phyloP scores from a whole-genome alignment of 2,888 invertebrate species.

The Sinelater perroti region DNA sequence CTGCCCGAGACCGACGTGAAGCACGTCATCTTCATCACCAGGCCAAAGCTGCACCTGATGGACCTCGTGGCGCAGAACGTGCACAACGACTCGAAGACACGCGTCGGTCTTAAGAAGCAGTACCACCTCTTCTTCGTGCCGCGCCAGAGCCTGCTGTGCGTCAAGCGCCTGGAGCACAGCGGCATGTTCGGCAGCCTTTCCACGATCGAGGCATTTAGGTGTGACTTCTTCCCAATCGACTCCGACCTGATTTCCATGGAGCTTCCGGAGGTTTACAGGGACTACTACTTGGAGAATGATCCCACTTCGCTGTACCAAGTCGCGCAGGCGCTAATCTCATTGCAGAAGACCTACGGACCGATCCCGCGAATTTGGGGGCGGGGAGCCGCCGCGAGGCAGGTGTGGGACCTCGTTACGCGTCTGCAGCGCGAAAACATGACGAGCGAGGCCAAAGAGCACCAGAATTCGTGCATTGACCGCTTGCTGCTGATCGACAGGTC shows the following conservation, averaged over 20 bases:
- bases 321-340: conserved; percentile 83
- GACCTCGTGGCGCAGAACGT: conserved; percentile 83
- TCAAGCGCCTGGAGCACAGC: conserved; percentile 83
- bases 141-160: conserved; percentile 84
- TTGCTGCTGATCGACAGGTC: conserved; percentile 89
- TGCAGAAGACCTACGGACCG: conserved; percentile 89
- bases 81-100: conserved; percentile 59
- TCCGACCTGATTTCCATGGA: conserved; percentile 94
- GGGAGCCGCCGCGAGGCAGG: conserved; percentile 86
- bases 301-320: conserved; percentile 87
- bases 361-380: conserved; percentile 91
- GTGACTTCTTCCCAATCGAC: conserved; percentile 91
- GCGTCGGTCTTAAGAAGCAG: conserved; percentile 67
- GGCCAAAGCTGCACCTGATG: conserved; percentile 85
- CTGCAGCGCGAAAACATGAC: conserved; percentile 70
- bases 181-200: conserved; percentile 82
- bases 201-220: conserved; percentile 83
- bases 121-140: conserved; percentile 93
- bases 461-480: conserved; percentile 76
- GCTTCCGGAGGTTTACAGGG: conserved; percentile 80
- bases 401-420: conserved; percentile 85
- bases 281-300: conserved; percentile 89
- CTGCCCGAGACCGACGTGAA: conserved; percentile 76
- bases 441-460: conserved; percentile 62
- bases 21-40: conserved; percentile 88